Percentiles rank a stretch among this genome's conserved stretches.
Evolutionary conservation across 1,140 invertebrate species (phyloP).

Genomic region (Euura lappo): DNA sequence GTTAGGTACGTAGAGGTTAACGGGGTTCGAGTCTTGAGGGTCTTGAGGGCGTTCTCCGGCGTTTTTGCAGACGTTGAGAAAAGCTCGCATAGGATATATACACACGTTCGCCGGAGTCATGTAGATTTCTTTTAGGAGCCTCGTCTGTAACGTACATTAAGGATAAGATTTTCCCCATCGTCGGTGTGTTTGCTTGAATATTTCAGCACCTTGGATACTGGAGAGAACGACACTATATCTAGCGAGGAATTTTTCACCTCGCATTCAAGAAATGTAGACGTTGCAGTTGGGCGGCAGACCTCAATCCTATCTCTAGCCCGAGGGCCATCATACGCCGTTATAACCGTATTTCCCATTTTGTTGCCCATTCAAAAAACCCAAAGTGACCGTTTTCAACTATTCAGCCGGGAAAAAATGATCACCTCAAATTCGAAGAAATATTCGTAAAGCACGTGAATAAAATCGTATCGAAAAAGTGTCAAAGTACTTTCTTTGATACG

Average conservation of each 20-base stretch:
- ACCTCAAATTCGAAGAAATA: too few species aligned
- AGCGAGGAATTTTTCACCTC: too few species aligned
- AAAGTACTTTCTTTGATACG: too few species aligned
- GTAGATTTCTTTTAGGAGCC: background rate
- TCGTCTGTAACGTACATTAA: background rate
- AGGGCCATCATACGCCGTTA: background rate
- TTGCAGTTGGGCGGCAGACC: background rate
- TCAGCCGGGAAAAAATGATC: too few species aligned
- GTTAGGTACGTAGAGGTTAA: too few species aligned
- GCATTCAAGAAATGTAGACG: too few species aligned
- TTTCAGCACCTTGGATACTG: background rate
- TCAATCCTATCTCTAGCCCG: background rate
- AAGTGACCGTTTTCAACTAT: too few species aligned
- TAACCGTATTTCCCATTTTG: background rate
- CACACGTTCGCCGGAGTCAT: background rate
- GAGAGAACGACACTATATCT: too few species aligned
- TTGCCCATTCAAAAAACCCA: too few species aligned
- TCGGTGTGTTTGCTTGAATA: constrained; percentile 5
- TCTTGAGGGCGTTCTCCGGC: background rate
- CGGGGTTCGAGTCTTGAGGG: too few species aligned
- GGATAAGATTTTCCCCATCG: background rate
- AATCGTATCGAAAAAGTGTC: too few species aligned
- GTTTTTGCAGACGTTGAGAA: background rate
- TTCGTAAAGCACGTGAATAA: too few species aligned
- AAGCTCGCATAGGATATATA: background rate